Evolutionary conservation across 2,888 invertebrate genomes (phyloP), one percentile per base, ranked within the genome.

Genomic region (Agrochola lota): DNA sequence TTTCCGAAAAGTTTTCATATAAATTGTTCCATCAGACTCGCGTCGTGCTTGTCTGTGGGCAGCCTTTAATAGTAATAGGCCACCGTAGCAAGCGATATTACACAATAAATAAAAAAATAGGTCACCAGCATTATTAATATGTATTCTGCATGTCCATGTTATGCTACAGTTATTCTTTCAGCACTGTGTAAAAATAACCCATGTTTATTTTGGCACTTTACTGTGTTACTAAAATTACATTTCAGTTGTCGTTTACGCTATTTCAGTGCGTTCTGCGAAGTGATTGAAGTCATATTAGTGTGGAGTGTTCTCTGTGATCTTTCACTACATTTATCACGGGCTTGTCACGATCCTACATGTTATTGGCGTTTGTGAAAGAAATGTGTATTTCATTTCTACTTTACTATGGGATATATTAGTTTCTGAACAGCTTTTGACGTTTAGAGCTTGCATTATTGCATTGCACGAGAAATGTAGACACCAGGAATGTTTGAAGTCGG

Each of bases 181-280:
- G 74, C 66, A 59, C 68, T 57, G 52, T 81, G 80, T 88, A 88
- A 85, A 91, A 91, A 91, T 90, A 90, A 69, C 73, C 64, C 74
- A 63, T 86, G 89, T 90, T 89, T 89, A 88, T 90, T 91, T 91
- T 89, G 87, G 90, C 85, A 87, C 84, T 83, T 83, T 79, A 73
- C 80, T 83, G 80, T 83, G 79, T 79, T 66, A 83, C 82, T 78
- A 86, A 79, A 86, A 82, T 80, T 82, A 79, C 60, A 80, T 69
- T 59, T 40, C 55, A 82, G 78, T 55, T 79, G 75, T 80, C 78
- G 79, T 81, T 88, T 78, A 77, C 75, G 78, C 80, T 81, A 88
- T 84, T 84, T 80, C 57, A 80, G 79, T 64, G 17, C 59, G 57
- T 81, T 83, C 77, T 43, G 62, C 76, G 59, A 73, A 62, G 85